These are phyloP conservation scores for Gymnocheta viridis DNA, from an alignment of 2,888 invertebrate species.

Conservation along the genomic window DNA sequence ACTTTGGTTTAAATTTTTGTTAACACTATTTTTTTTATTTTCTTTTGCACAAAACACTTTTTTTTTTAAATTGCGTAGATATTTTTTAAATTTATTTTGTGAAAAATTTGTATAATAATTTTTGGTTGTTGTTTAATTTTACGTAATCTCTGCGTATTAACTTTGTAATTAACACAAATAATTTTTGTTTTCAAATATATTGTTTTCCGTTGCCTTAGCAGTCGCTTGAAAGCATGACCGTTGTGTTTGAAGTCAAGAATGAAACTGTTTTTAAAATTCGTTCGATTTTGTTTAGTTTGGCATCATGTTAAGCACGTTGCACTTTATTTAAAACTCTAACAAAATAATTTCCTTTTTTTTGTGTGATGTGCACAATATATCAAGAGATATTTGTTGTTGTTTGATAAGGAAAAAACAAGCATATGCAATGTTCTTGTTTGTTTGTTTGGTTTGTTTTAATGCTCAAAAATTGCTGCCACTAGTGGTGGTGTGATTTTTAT, in stretches of 20 bases:
- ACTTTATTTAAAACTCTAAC: conserved; percentile 9
- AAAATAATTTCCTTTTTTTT: conserved; percentile 34
- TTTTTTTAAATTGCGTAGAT: conserved; percentile 1
- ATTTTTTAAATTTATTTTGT: conserved; percentile 11
- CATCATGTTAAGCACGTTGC: conserved; percentile 66
- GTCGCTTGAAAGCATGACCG: conserved; percentile 48
- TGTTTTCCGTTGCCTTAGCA: not conserved
- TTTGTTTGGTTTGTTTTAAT: not conserved
- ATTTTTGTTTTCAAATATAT: not conserved
- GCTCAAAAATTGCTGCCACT: not conserved
- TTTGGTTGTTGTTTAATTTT: conserved; percentile 18
- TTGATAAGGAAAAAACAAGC: not conserved
- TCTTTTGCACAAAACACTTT: not conserved
- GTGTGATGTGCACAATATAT: not conserved
- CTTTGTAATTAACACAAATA: not conserved
- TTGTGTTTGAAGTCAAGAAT: conserved; percentile 58
- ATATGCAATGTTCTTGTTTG: not conserved
- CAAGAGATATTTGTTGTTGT: conserved; percentile 9
- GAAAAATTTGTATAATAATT: not conserved
- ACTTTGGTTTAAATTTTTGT: conserved; percentile 46
- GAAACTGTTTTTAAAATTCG: conserved; percentile 62
- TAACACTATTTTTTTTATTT: not conserved
- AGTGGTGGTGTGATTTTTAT: conserved; percentile 1
- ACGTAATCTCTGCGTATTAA: conserved; percentile 21
- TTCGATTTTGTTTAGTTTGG: conserved; percentile 56